These are phyloP conservation scores for Gavia stellata DNA, from an alignment of 2,113 vertebrate species.

Conservation along the genomic window DNA sequence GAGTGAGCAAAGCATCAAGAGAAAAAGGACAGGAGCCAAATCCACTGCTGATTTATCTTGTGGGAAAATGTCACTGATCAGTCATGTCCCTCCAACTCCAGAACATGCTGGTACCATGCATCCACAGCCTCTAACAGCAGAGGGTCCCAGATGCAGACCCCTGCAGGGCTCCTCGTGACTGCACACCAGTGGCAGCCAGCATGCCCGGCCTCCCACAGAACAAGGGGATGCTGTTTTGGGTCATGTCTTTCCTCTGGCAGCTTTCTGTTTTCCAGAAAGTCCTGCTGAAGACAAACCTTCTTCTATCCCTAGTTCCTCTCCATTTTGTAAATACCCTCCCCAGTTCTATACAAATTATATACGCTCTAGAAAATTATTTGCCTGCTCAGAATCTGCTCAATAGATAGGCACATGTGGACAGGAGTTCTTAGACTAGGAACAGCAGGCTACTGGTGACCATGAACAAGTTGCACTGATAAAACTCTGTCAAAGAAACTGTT, in stretches of 20 bases:
- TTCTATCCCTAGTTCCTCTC: background rate
- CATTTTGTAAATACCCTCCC: background rate
- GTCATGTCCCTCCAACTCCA: background rate
- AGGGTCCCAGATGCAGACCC: background rate
- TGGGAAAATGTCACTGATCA: background rate
- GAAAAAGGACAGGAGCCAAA: background rate
- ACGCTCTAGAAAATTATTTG: background rate
- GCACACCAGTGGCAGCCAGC: background rate
- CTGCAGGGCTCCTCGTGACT: rapidly evolving
- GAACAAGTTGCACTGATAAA: background rate
- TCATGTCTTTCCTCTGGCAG: background rate
- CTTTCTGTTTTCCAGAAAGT: background rate
- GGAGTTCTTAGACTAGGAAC: background rate
- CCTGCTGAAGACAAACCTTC: background rate
- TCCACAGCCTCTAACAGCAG: background rate
- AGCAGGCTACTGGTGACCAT: background rate
- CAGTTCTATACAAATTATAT: background rate
- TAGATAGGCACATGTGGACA: rapidly evolving
- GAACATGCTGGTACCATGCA: rapidly evolving
- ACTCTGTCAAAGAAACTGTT: background rate
- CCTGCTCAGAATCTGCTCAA: background rate
- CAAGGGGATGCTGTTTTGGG: background rate
- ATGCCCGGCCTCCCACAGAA: background rate
- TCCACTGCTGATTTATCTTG: background rate
- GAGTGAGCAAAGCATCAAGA: background rate